Base-by-base conservation (phyloP, 2,888 invertebrate species). In the Diogma glabrata region DNA sequence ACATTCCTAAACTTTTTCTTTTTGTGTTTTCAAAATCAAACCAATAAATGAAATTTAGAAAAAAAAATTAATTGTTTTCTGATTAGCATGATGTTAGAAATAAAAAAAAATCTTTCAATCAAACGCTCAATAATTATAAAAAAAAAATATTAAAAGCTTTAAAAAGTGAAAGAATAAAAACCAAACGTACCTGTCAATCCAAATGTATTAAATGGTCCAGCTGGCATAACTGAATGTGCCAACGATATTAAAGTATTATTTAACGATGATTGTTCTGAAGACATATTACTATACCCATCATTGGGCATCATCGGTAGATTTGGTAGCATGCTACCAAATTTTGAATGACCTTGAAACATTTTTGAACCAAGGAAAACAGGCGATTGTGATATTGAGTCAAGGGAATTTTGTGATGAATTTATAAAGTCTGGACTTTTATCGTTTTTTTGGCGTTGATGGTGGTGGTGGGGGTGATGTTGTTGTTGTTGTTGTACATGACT, bases 151-250 rank as follows among this genome's bases (percentile, higher is more conserved):
- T n/a, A n/a, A n/a, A n/a, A n/a, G n/a, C n/a, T n/a, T n/a, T n/a
- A n/a, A n/a, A n/a, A n/a, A n/a, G n/a, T n/a, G n/a, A n/a, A n/a
- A n/a, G n/a, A n/a, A n/a, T n/a, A n/a, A n/a, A n/a, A n/a, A n/a
- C n/a, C 43, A 43, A 43, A 65, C 60, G 66, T 65, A 56, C 70
- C 70, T 67, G 88, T 87, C 65, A 90, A 79, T 72, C 88, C 85
- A 67, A 90, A 79, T 61, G 89, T 87, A 77, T 88, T 88, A 77
- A 88, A 89, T 57, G 87, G 84, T 54, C 87, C 85, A 62, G 87
- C 85, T 59, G 87, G 86, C 66, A 88, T 81, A 59, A 83, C 82
- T 33, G 84, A 82, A 33, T 87, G 86, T 52, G 46, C 46, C 24
- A 46, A 46, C 9, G 46, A 46, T 4, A 24, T 46, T 4, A 46